Evolutionary conservation across 1,140 invertebrate species (phyloP), one percentile per base, ranked within the genome.

Genomic region (Leptopilina clavipes): DNA sequence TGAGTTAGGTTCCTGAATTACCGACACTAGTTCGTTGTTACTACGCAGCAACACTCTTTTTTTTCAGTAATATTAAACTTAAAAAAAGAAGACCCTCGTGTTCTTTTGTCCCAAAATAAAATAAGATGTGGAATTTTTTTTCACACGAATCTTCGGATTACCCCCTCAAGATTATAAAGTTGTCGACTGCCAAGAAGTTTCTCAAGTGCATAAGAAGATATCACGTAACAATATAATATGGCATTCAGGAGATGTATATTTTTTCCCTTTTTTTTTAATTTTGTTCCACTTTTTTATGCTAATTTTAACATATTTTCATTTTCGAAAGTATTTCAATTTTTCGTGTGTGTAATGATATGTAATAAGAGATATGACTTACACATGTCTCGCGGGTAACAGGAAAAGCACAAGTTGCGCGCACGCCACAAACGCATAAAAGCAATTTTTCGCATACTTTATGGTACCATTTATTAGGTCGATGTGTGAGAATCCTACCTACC

Each of bases 381-480:
- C n/a, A n/a, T n/a, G n/a, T n/a, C n/a, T n/a, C n/a, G n/a, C n/a
- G n/a, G n/a, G n/a, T n/a, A n/a, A n/a, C n/a, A 22, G 19, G 19
- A 48, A 72, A 70, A 70, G 37, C 40, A 31, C 12, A 37, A n/a
- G n/a, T n/a, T n/a, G n/a, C 10, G 48, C 40, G 18, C 75, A 54
- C 45, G 75, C 72, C 11, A 70, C 17, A 76, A 8, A 19, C 14
- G 54, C 71, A 76, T 73, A 78, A 70, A 78, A 71, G 48, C 1
- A 43, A 73, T 59, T 74, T 76, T 74, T 79, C 75, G 17, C 3
- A 12, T 48, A 22, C 59, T 65, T 72, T 22, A 43, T 44, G 56
- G 31, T 45, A 31, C 19, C 54, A 17, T 45, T 70, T 71, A 19
- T 18, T 37, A 18, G 45, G 25, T 31, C 25, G 5, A 31, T 31